phyloP scores from a whole-genome alignment of 2,888 invertebrate species.

The Pollenia amentaria region DNA sequence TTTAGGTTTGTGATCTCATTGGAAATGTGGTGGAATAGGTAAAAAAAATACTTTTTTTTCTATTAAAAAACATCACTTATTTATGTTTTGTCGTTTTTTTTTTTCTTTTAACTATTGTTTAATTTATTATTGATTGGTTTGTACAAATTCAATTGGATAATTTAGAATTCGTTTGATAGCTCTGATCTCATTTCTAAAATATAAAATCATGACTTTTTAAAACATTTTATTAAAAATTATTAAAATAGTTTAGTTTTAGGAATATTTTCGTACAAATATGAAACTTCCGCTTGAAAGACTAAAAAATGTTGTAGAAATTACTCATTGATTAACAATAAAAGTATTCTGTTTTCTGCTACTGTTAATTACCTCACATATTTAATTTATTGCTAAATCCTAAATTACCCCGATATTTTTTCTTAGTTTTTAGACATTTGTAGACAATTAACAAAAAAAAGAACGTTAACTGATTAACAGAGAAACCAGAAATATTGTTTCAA shows the following conservation, averaged over 20 bases:
- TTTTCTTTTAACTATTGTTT: slow-evolving; percentile 17
- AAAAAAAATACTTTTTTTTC: neutral
- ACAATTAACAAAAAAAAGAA: too few relatives aligned
- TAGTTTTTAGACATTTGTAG: too few relatives aligned
- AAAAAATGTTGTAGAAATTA: too few relatives aligned
- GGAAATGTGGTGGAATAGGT: slow-evolving; percentile 15
- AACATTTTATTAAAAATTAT: slow-evolving; percentile 10
- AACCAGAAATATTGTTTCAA: too few relatives aligned
- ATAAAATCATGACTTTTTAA: neutral
- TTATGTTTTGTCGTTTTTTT: slow-evolving; percentile 35
- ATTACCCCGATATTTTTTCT: too few relatives aligned
- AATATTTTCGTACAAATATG: too few relatives aligned
- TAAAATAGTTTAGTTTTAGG: neutral
- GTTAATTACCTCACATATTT: too few relatives aligned
- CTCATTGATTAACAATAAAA: too few relatives aligned
- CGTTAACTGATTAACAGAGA: too few relatives aligned
- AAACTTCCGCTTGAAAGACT: too few relatives aligned
- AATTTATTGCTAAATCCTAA: too few relatives aligned
- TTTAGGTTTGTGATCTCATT: slow-evolving; percentile 36
- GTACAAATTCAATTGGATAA: neutral
- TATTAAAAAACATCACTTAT: slow-evolving; percentile 15
- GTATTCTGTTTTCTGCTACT: too few relatives aligned
- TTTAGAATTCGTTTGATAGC: neutral
- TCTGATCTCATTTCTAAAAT: slow-evolving; percentile 13
- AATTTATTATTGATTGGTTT: slow-evolving; percentile 44